A percentile compares a stretch with the other conserved stretches of the same genome.
Conservation (phyloP, 2,113 vertebrate species). For the Sciurus niger region DNA sequence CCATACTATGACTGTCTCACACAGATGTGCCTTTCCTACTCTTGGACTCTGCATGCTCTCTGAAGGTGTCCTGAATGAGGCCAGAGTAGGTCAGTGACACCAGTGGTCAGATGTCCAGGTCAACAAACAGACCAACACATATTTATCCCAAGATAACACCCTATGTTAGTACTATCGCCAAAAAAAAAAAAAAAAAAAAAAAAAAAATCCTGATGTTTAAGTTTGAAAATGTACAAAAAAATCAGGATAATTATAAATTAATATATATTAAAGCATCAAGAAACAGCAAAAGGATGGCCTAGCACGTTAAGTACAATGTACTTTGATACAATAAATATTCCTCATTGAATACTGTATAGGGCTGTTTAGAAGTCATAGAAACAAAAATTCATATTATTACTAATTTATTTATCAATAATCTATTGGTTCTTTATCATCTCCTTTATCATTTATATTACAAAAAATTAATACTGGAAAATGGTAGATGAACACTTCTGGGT, state of each 20-base stretch:
- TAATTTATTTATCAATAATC: constrained; percentile 94
- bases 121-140: constrained; percentile 85
- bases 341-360: constrained; percentile 94
- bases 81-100: constrained; percentile 85
- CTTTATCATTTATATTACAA: constrained; percentile 93
- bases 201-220: constrained; percentile 92
- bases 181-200: constrained; percentile 56
- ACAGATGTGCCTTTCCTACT: constrained; percentile 90
- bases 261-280: constrained; percentile 99
- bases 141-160: constrained; percentile 92
- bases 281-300: constrained; percentile 95
- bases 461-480: constrained; percentile 95
- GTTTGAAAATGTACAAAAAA: constrained; percentile 94
- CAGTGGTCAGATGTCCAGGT: constrained; percentile 90
- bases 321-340: constrained; percentile 99
- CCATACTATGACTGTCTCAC: constrained; percentile 92
- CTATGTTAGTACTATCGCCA: constrained; percentile 95
- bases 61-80: constrained; percentile 92
- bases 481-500: constrained; percentile 91
- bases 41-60: constrained; percentile 91
- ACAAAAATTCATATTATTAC: constrained; percentile 93
- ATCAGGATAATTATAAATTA: constrained; percentile 99
- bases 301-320: constrained; percentile 97
- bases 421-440: constrained; percentile 91
- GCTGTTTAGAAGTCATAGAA: constrained; percentile 91